These are phyloP conservation scores for Mohoua ochrocephala DNA, from an alignment of 2,113 vertebrate genomes.

Conservation along the genomic window DNA sequence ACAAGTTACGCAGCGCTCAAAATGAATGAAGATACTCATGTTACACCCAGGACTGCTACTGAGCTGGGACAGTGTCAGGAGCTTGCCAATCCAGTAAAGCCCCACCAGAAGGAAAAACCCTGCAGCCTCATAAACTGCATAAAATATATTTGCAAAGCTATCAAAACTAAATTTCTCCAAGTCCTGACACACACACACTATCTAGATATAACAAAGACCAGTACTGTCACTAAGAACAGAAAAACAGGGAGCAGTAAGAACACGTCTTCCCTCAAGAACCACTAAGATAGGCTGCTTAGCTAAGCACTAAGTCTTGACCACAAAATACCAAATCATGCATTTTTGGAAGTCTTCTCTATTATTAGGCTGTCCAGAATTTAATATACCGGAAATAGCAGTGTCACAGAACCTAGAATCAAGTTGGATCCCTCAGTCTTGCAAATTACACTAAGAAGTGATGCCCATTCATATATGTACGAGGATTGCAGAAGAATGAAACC, in stretches of 20 bases:
- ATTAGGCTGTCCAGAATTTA: not conserved
- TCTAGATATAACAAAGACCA: not conserved
- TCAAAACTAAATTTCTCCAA: not conserved
- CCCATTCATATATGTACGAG: not conserved
- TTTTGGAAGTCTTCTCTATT: not conserved
- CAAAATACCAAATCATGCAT: not conserved
- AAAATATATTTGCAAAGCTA: not conserved
- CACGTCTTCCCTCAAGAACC: not conserved
- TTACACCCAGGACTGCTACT: not conserved
- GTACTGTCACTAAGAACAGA: not conserved
- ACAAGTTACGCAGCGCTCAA: not conserved
- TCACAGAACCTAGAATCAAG: not conserved
- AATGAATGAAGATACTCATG: not conserved
- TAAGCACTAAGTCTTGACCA: not conserved
- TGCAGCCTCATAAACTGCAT: not conserved
- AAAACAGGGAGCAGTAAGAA: not conserved
- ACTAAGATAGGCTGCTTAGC: not conserved
- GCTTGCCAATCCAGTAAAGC: not conserved
- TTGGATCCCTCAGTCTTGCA: not conserved
- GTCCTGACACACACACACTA: not conserved
- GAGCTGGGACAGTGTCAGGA: not conserved
- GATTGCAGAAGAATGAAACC: not conserved
- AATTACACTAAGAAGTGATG: not conserved
- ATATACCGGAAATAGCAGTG: not conserved
- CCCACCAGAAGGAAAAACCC: not conserved